Percentiles rank a stretch among this genome's conserved stretches.
These are phyloP conservation scores for Cottoperca gobio DNA, from an alignment of 2,797 vertebrate species.

Conservation along the genomic window DNA sequence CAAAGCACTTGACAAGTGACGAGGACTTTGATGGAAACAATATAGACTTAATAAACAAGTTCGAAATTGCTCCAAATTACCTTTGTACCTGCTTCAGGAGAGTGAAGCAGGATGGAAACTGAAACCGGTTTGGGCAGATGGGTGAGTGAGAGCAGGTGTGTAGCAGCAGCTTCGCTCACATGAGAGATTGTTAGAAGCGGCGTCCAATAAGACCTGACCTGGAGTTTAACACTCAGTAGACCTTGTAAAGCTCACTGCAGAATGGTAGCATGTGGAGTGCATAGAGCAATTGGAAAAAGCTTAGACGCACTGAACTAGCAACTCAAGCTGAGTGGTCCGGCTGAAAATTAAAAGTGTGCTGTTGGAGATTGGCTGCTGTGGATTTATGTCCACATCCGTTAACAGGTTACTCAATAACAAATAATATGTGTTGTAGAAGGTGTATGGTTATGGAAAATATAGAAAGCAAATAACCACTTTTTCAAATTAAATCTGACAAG, in stretches of 20 bases:
- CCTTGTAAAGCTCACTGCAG: constrained; percentile 22
- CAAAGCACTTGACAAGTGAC: constrained; percentile 17
- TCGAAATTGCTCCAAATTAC: constrained; percentile 25
- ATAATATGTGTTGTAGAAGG: not conserved
- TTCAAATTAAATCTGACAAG: constrained; percentile 15
- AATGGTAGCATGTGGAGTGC: constrained; percentile 28
- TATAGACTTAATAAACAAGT: constrained; percentile 38
- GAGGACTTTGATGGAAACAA: constrained; percentile 30
- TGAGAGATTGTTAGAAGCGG: constrained; percentile 19
- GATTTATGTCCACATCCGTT: constrained; percentile 34
- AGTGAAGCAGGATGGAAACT: constrained; percentile 1
- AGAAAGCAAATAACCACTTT: not conserved
- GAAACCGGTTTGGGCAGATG: constrained; percentile 16
- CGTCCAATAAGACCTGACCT: constrained; percentile 3
- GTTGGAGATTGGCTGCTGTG: constrained; percentile 1
- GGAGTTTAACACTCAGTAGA: constrained; percentile 36
- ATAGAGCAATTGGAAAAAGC: constrained; percentile 46
- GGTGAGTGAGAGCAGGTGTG: constrained; percentile 1
- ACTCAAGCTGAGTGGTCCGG: constrained; percentile 21
- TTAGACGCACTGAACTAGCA: constrained; percentile 24
- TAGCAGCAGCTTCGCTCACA: constrained; percentile 9
- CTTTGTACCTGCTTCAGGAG: constrained; percentile 17
- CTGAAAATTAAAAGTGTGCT: constrained; percentile 22
- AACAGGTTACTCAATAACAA: constrained; percentile 20
- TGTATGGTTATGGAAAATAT: not conserved